Evolutionary conservation across 2,797 vertebrate genomes (phyloP), one percentile per base, ranked within the genome.

Genomic region (Pseudochromis fuscus): DNA sequence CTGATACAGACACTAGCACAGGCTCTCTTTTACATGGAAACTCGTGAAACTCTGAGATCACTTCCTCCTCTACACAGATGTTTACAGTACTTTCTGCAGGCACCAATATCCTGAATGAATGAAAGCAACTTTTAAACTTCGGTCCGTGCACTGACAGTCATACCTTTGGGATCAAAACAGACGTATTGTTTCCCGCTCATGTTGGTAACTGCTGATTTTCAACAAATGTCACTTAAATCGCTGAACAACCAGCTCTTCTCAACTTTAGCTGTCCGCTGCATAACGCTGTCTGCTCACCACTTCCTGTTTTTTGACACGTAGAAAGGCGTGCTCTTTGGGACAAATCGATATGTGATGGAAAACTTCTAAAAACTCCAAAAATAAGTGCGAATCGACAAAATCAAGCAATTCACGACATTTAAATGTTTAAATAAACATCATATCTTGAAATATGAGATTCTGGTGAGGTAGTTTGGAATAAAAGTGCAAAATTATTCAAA

Each of bases 81-180:
- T 59, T 23, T 42, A 4, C 18, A 38, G 33, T 13, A 3, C 18
- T 7, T n/a, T 25, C 11, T 4, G 28, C 42, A 25, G 23, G 1
- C n/a, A n/a, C n/a, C n/a, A n/a, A 56, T 2, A 28, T 27, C 16
- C 12, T 21, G 11, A 4, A 56, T 61, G 30, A 67, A 23, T 53
- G 5, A 30, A 31, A 15, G 9, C 0, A 23, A 7, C 10, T 9
- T 33, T 46, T 44, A 30, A 25, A 18, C 21, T 21, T 23, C 2
- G 1, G 6, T 23, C 2, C 1, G 6, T 11, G 9, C 3, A 7
- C 49, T 31, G 7, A n/a, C 1, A 13, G 25, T 1, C 66, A 28
- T 87, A 95, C 94, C 94, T 92, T 86, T 94, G 2, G 94, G 90
- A 55, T 95, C 93, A 75, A 95, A 95, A 50, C 19, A 35, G 31